A percentile compares a stretch with the other conserved stretches of the same genome.
Evolutionary conservation across 2,797 vertebrate genomes (phyloP).

Genomic region (Danio albolineatus): DNA sequence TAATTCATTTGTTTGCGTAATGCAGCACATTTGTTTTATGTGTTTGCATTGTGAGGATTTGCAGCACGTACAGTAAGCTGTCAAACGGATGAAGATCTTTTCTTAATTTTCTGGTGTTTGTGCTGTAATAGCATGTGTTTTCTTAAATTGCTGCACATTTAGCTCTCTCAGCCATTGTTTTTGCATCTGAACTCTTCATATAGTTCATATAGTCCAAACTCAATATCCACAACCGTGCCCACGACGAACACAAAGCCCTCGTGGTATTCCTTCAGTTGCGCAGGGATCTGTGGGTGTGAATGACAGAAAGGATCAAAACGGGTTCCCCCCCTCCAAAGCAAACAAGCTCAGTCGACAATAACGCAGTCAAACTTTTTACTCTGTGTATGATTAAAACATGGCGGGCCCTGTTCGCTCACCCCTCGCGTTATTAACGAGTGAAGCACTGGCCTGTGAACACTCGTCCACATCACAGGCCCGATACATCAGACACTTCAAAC

Average conservation of each 20-base stretch:
- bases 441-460: conserved; percentile 23
- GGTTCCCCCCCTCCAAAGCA: neutral
- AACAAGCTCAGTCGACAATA: conserved; percentile 23
- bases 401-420: conserved; percentile 6
- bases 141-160: too few species aligned
- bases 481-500: conserved; percentile 35
- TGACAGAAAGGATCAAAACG: conserved; percentile 36
- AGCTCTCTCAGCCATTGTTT: too few species aligned
- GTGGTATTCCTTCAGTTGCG: neutral
- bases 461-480: conserved; percentile 17
- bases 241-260: neutral
- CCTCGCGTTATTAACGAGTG: conserved; percentile 21
- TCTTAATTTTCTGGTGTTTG: too few species aligned
- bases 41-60: too few species aligned
- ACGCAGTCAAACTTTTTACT: conserved; percentile 21
- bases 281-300: neutral
- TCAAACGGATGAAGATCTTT: too few species aligned
- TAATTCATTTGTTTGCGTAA: too few species aligned
- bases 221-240: neutral
- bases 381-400: conserved; percentile 47
- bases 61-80: too few species aligned
- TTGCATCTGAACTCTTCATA: too few species aligned
- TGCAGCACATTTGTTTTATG: too few species aligned
- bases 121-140: too few species aligned
- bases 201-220: neutral